Evolutionary conservation across 2,888 invertebrate species (phyloP).

Genomic region (Pandemis cinnamomeana): DNA sequence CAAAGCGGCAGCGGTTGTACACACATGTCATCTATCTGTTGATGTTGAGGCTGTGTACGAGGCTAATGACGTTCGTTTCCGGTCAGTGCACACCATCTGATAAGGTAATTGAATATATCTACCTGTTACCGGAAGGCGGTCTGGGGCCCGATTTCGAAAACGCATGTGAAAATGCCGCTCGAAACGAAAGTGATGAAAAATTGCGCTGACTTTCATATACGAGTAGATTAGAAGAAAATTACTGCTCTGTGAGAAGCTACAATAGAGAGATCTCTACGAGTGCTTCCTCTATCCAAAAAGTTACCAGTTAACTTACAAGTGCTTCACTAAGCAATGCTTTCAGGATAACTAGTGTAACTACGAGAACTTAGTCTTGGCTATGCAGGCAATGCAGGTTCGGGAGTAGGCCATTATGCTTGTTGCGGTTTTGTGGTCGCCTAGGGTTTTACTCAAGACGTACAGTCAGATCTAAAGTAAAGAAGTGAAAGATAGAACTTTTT

Average conservation of each 20-base stretch:
- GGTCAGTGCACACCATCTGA: slow-evolving; percentile 29
- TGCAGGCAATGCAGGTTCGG: neutral
- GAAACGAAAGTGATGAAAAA: no score
- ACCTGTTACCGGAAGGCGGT: slow-evolving; percentile 15
- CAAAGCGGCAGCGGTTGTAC: slow-evolving; percentile 8
- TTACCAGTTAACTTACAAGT: neutral
- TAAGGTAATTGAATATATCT: slow-evolving; percentile 22
- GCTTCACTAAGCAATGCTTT: neutral
- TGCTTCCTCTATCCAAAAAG: neutral
- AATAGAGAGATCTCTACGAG: no score
- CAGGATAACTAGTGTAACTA: neutral
- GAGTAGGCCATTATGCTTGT: neutral
- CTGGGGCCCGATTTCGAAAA: neutral
- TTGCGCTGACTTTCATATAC: no score
- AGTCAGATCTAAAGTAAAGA: no score
- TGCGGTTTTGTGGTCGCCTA: neutral
- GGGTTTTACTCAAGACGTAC: no score
- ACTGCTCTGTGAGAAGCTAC: no score
- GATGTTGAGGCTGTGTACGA: neutral
- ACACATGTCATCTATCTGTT: neutral
- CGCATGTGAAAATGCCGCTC: no score
- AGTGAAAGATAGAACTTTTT: no score
- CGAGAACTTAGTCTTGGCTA: neutral
- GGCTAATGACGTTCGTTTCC: slow-evolving; percentile 20
- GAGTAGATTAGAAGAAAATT: no score